phyloP scores from a whole-genome alignment of 1,140 invertebrate species.

The Micrasema minimum region DNA sequence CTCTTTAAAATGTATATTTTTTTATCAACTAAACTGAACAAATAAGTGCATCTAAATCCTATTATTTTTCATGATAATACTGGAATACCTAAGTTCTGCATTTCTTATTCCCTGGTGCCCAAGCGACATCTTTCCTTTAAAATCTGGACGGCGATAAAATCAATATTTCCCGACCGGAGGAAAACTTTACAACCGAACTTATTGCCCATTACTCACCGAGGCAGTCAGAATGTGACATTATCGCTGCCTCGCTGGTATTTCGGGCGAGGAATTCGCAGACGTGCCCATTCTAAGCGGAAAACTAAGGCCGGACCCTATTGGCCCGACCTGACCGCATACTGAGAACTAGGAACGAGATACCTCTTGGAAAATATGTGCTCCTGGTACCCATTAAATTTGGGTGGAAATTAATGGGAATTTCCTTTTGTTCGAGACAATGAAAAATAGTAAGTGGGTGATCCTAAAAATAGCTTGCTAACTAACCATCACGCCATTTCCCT shows the following conservation, averaged over 20 bases:
- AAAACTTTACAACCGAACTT: conserved; percentile 38
- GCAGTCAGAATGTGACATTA: conserved; percentile 25
- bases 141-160: conserved; percentile 35
- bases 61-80: no score
- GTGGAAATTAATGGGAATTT: no score
- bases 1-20: no score
- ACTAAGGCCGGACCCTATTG: conserved; percentile 33
- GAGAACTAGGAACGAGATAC: conserved; percentile 14
- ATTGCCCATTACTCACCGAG: conserved; percentile 26
- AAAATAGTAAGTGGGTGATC: no score
- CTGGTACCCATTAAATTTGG: no score
- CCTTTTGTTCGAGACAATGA: no score
- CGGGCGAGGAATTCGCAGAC: conserved; percentile 18
- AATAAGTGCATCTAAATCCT: no score
- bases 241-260: conserved; percentile 22
- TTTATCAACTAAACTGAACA: no score
- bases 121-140: conserved; percentile 7
- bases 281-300: conserved; percentile 36
- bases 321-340: conserved; percentile 39
- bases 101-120: no score
- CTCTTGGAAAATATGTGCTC: conserved; percentile 23
- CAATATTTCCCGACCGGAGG: conserved; percentile 23
- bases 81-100: no score
- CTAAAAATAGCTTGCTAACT: no score
- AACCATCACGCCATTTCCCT: no score